Percentiles rank a stretch among this genome's conserved stretches.
These are phyloP conservation scores for Loris lydekkerianus DNA, from an alignment of 2,797 vertebrate species.

Conservation along the genomic window DNA sequence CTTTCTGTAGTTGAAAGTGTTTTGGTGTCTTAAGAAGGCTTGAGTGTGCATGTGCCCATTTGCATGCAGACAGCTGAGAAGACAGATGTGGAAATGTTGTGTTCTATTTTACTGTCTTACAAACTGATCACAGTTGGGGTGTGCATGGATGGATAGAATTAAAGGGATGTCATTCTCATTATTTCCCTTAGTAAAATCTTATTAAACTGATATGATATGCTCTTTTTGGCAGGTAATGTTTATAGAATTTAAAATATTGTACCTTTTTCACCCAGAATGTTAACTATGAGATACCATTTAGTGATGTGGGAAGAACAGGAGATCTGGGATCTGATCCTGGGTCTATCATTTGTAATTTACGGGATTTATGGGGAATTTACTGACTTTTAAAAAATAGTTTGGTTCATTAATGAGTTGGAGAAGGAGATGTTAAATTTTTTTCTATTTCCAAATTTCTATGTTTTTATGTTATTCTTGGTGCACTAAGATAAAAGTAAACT, in stretches of 20 bases:
- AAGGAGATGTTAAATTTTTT: neutral
- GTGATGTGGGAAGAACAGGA: neutral
- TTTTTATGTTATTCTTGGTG: neutral
- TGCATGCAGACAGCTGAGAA: neutral
- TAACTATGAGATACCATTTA: neutral
- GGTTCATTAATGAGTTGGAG: neutral
- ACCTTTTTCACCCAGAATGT: neutral
- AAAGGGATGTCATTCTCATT: neutral
- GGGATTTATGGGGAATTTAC: neutral
- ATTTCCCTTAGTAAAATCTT: neutral
- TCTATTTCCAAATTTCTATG: neutral
- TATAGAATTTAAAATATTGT: constrained; percentile 25
- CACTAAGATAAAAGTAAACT: neutral
- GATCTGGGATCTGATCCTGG: neutral
- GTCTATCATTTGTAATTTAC: neutral
- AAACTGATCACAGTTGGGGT: neutral
- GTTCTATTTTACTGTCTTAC: neutral
- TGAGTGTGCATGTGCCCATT: neutral
- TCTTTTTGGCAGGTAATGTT: constrained; percentile 22
- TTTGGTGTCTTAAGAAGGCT: neutral
- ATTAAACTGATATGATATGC: neutral
- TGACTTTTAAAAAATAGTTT: neutral
- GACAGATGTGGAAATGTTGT: neutral
- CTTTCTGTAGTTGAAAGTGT: neutral
- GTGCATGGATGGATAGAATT: neutral